Base-by-base conservation (phyloP, 1,140 invertebrate genomes). In the Diprion similis region DNA sequence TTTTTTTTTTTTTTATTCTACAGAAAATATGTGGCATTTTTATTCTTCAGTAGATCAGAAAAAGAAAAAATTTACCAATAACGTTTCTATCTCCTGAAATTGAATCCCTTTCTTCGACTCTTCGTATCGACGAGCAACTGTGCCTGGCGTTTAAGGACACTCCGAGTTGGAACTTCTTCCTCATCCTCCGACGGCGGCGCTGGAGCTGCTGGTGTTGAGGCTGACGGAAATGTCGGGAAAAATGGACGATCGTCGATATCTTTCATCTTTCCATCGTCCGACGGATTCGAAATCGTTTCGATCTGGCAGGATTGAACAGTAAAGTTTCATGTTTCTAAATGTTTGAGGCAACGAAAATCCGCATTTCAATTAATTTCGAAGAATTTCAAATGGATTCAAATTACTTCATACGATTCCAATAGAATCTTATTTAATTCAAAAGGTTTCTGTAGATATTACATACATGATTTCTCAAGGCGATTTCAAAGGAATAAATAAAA, bases 111-210 rank as follows among this genome's bases (percentile, higher is more conserved):
- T 71, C 93, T 90, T 66, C 95, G 90, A 68, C 92, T 94, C 83
- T 95, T 96, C 1, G 94, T 93, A 83, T 96, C 95, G 15, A 96
- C 91, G 45, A 95, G 93, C 8, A 95, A 85, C 82, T 95, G 94
- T 1, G 95, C 94, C 84, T 96, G 95, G 75, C 94, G 88, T 86
- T 96, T 96, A 48, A 97, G 85, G 79, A 91, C 92, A 71, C 90
- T 92, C 77, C 95, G 89, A 0, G 95, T 93, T 0, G 95, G 93
- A 66, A 96, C 92, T 82, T 96, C 95, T 73, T 94, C 94, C 80
- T 95, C 94, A 75, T 96, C 95, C 71, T 95, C 94, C 0, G 93
- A 92, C 17, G 87, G 90, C 87, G 87, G 86, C n/a, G 74, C 67
- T 46, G 71, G 78, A 68, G 76, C 74, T n/a, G 73, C 75, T 10